Evolutionary conservation across 2,113 vertebrate species (phyloP).

Genomic region (Anarhynchus alexandrinus): DNA sequence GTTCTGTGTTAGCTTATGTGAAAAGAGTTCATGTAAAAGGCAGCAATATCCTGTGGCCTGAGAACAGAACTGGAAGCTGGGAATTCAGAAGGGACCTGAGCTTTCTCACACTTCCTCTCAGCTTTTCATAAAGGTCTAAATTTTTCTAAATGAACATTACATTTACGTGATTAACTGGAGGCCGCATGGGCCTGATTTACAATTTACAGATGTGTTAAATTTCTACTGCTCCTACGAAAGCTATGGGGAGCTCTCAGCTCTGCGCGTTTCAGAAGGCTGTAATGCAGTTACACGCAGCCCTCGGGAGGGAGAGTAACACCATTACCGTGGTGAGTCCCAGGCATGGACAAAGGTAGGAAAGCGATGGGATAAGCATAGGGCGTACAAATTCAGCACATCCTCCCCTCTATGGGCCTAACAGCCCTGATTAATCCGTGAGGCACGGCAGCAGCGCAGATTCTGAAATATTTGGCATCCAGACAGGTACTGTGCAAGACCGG

Average conservation of each 20-base stretch:
- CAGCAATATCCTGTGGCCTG: conserved; percentile 9
- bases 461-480: not conserved
- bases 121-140: not conserved
- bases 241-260: not conserved
- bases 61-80: not conserved
- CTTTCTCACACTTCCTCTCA: not conserved
- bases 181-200: not conserved
- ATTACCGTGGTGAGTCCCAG: not conserved
- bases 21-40: conserved; percentile 16
- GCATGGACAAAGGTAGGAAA: not conserved
- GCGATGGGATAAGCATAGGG: not conserved
- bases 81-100: not conserved
- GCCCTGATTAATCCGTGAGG: not conserved
- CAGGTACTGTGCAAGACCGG: not conserved
- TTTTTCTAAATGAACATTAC: not conserved
- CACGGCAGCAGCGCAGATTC: not conserved
- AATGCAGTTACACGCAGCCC: not conserved
- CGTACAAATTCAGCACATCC: not conserved
- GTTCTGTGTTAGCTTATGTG: not conserved
- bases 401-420: not conserved
- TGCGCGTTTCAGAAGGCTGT: not conserved
- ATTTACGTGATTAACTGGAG: not conserved
- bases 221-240: not conserved
- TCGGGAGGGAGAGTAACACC: not conserved
- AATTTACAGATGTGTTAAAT: not conserved